Base-by-base conservation (phyloP, 2,797 vertebrate species). In the Acanthornis magna region DNA sequence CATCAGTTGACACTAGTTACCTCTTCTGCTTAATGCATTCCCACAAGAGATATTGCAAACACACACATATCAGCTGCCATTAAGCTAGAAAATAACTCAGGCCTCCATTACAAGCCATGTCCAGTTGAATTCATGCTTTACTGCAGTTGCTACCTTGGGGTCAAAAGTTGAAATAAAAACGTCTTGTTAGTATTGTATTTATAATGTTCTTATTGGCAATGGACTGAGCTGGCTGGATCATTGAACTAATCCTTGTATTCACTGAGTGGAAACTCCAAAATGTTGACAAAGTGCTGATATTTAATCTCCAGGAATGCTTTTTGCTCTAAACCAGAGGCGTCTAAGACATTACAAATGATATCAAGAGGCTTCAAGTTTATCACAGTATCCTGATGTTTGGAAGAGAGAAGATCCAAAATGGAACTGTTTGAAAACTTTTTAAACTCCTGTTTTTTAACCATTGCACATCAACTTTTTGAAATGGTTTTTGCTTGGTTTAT, bases 231-330 rank as follows among this genome's bases (percentile, higher is more conserved):
- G 85, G 38, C 74, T 89, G 85, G 63, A 87, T 91, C 74, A 74
- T 58, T 77, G 80, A 91, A 79, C 75, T 94, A 90, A 94, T 91
- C 83, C 67, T 45, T 84, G 51, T 92, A 68, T 48, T 88, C 77
- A 76, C 60, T 47, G 80, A 91, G 57, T 74, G 80, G 85, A 96
- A 95, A 89, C 63, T 91, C 71, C 63, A 94, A 95, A 88, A 93
- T 76, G 60, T 87, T 94, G 89, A 92, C 85, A 67, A 91, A 93
- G 83, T 88, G 53, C 73, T 90, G 76, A 60, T 88, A 71, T 85
- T 94, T 96, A 84, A 94, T 94, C 89, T 90, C 53, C 50, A 87
- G 77, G 93, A 96, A 93, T 94, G 89, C 82, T 92, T 95, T 95
- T 91, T 92, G 85, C 93, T 94, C 80, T 86, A 84, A 93, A 85